phyloP scores from a whole-genome alignment of 2,113 vertebrate genomes.

The Glaucomys volans region DNA sequence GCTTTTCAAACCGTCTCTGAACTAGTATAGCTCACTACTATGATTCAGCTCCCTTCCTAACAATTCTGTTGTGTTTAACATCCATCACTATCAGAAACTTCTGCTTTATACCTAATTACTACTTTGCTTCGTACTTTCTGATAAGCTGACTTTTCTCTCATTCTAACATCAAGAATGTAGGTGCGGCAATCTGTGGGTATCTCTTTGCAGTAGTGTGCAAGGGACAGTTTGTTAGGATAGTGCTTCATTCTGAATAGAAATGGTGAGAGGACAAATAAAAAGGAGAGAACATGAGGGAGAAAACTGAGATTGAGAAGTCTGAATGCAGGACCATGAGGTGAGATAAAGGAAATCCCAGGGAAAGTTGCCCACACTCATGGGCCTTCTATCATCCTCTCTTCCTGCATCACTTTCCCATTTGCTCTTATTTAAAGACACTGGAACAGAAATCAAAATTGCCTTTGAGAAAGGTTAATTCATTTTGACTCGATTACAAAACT shows the following conservation, averaged over 20 bases:
- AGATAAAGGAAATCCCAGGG: conserved; percentile 2
- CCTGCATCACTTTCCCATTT: background rate
- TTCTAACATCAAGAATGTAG: background rate
- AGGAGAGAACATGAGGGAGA: background rate
- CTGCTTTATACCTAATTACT: background rate
- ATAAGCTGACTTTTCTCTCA: conserved; percentile 8
- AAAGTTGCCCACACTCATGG: background rate
- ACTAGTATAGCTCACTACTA: background rate
- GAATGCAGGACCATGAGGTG: background rate
- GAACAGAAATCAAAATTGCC: conserved; percentile 60
- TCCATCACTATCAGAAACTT: background rate
- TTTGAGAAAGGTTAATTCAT: conserved; percentile 74
- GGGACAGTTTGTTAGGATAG: background rate
- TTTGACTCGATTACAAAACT: conserved; percentile 72
- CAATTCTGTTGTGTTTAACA: background rate
- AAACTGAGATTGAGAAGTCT: background rate
- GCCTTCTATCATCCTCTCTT: background rate
- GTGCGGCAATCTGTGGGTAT: background rate
- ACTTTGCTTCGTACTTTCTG: background rate
- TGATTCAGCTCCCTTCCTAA: background rate
- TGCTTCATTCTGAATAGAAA: conserved; percentile 8
- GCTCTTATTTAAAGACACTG: conserved; percentile 53
- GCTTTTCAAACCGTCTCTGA: background rate
- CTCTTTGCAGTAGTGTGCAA: background rate
- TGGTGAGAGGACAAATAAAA: background rate